These are phyloP conservation scores for Portunus trituberculatus DNA, from an alignment of 1,140 invertebrate genomes.

Conservation along the genomic window DNA sequence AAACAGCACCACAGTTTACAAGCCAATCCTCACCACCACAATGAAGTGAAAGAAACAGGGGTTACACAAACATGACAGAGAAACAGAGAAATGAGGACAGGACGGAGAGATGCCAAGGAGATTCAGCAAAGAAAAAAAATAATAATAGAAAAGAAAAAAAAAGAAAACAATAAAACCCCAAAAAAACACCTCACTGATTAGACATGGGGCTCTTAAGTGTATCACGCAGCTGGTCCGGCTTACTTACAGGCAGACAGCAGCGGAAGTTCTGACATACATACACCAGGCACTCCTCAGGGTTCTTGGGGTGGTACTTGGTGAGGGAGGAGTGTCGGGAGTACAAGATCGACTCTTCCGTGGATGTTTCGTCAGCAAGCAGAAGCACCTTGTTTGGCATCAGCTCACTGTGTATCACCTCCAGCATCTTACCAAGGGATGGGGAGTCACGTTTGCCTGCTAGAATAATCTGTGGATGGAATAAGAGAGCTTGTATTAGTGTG, in stretches of 20 bases:
- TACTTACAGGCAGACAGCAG: slow-evolving; percentile 89
- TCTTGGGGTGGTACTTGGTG: slow-evolving; percentile 80
- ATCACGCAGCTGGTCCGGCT: slow-evolving; percentile 85
- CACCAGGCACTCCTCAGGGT: slow-evolving; percentile 84
- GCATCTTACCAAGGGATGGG: slow-evolving; percentile 85
- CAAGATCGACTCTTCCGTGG: slow-evolving; percentile 72
- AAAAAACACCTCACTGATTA: not conserved
- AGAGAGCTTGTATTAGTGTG: slow-evolving; percentile 58
- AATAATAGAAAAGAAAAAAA: not conserved
- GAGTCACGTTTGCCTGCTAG: slow-evolving; percentile 85
- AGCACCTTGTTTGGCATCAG: slow-evolving; percentile 87
- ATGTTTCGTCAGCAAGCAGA: slow-evolving; percentile 84
- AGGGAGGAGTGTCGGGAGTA: slow-evolving; percentile 73
- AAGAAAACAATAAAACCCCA: not conserved
- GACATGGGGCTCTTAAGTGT: slow-evolving; percentile 81
- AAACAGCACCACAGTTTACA: too few relatives aligned
- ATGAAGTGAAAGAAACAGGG: too few relatives aligned
- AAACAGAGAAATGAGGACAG: too few relatives aligned
- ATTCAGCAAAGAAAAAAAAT: not conserved
- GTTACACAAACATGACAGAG: too few relatives aligned
- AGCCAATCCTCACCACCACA: too few relatives aligned
- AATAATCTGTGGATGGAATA: slow-evolving; percentile 81
- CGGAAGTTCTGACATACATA: slow-evolving; percentile 91
- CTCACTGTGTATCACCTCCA: slow-evolving; percentile 85
- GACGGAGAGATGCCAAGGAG: too few relatives aligned